Evolutionary conservation across 30 jellyfish, hydroid and myxozoan species (phyloP).

Genomic region (Aurelia sp.): DNA sequence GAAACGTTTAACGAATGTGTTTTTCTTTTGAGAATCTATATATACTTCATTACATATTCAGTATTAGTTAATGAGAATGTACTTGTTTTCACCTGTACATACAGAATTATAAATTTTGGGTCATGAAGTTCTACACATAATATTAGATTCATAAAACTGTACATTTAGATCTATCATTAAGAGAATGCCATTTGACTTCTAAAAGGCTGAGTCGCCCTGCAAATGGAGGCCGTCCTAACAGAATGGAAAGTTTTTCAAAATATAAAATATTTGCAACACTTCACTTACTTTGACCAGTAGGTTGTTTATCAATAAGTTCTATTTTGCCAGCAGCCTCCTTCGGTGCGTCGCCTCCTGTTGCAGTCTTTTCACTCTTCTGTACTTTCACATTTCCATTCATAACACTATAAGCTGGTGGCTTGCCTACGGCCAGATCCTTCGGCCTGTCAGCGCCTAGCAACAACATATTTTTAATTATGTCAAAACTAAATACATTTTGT

Average conservation of each 20-base stretch:
- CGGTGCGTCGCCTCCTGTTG: slow-evolving; percentile 79
- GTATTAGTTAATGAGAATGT: no score
- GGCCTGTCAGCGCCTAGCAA: slow-evolving; percentile 42
- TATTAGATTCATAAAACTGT: no score
- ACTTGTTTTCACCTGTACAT: no score
- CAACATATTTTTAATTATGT: neutral
- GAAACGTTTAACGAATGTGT: no score
- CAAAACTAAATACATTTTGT: neutral
- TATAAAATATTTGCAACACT: neutral
- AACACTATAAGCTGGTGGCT: slow-evolving; percentile 55
- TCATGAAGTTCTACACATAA: no score
- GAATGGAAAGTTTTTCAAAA: neutral
- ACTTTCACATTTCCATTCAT: slow-evolving; percentile 52
- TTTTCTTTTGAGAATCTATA: no score
- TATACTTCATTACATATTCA: no score
- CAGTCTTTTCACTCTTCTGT: slow-evolving; percentile 5
- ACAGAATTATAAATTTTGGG: no score
- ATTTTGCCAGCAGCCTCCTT: slow-evolving; percentile 65
- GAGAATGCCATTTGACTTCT: no score
- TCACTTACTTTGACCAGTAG: slow-evolving; percentile 74
- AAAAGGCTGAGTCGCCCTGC: no score
- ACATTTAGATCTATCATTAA: no score
- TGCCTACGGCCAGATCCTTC: slow-evolving; percentile 46
- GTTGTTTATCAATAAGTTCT: slow-evolving; percentile 65
- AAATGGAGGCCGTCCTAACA: no score